Base-by-base conservation (phyloP, 2,888 invertebrate species). In the Beris chalybata region DNA sequence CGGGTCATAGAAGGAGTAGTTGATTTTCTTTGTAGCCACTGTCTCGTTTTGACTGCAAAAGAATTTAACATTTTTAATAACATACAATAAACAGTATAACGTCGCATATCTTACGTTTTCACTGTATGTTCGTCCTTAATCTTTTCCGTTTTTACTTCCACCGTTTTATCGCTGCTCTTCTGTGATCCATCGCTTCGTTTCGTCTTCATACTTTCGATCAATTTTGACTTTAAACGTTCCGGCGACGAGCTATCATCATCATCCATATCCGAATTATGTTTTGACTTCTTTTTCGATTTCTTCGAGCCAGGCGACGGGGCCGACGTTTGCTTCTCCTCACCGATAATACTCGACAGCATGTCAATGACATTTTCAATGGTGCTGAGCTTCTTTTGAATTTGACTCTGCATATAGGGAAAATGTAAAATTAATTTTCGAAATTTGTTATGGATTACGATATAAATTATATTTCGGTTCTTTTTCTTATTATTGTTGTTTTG, bases 281-380 rank as follows among this genome's bases (percentile, higher is more conserved):
- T 52, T 64, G 5, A 58, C 57, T 32, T 69, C 61, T 29, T 72
- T 71, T 9, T 63, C 55, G 9, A n/a, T 15, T 45, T 77, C 76
- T 58, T 58, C 3, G 15, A 15, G 7, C 7, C 7, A 13, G 11
- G 3, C 4, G 38, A 30, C n/a, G 74, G 74, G 30, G 74, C 71
- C 64, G 78, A 76, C 6, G 78, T 52, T 5, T 67, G 67, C 22
- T 66, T 70, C 72, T 88, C 89, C 73, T 91, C 91, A 0, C 92
- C 91, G 74, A 93, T 92, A 76, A 93, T 90, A 44, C 89, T 89
- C 68, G 90, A 90, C 74, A 94, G 83, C 90, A 93, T 93, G 76
- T 93, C 93, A 75, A 94, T 91, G 29, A 93, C 92, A 79, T 92
- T 92, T 80, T 89, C 88, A 77, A 93, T 91, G 0, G 92, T 91